phyloP scores from a whole-genome alignment of 2,888 invertebrate species.

The Lottia scabra region DNA sequence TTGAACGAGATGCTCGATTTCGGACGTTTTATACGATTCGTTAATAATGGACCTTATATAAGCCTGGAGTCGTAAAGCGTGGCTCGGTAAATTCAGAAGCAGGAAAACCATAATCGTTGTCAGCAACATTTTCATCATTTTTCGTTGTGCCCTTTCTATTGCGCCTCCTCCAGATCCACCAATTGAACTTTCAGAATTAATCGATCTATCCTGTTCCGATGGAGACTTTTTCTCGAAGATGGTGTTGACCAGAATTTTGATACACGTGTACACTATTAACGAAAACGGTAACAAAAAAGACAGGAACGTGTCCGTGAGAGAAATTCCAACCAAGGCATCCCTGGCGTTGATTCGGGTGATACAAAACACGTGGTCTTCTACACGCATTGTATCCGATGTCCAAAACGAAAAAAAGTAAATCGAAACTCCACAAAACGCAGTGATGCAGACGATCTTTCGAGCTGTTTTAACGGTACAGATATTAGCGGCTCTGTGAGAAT shows the following conservation, averaged over 20 bases:
- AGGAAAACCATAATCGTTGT: conserved; percentile 85
- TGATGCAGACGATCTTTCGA: conserved; percentile 30
- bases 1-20: conserved; percentile 44
- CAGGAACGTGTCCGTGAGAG: conserved; percentile 76
- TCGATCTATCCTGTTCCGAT: conserved; percentile 28
- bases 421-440: conserved; percentile 33
- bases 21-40: conserved; percentile 33
- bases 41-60: conserved; percentile 44
- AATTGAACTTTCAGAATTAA: neutral
- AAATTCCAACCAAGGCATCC: conserved; percentile 38
- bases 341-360: conserved; percentile 12
- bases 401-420: conserved; percentile 46
- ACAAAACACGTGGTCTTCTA: conserved; percentile 5
- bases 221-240: conserved; percentile 70
- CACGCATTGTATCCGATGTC: conserved; percentile 36
- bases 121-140: conserved; percentile 83
- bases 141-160: conserved; percentile 39
- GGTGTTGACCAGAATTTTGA: conserved; percentile 76
- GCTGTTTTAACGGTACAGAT: conserved; percentile 37
- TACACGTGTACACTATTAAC: conserved; percentile 79
- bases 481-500: conserved; percentile 34
- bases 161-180: neutral
- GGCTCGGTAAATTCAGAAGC: conserved; percentile 74
- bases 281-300: conserved; percentile 82
- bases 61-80: conserved; percentile 52